These are phyloP conservation scores for Smithornis capensis DNA, from an alignment of 2,113 vertebrate genomes.

Conservation along the genomic window DNA sequence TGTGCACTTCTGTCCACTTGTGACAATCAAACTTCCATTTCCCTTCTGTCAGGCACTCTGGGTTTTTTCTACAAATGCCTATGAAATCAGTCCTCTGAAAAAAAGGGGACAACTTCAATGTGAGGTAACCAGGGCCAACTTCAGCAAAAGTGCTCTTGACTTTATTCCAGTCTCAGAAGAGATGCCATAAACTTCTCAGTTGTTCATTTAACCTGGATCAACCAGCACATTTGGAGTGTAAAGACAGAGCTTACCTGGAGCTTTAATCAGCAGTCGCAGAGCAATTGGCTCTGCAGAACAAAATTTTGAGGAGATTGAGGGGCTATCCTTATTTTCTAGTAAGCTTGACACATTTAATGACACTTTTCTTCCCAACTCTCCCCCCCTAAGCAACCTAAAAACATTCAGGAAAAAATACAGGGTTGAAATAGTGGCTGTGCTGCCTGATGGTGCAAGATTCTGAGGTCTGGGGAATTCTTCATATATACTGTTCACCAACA, in stretches of 20 bases:
- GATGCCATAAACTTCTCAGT: neutral
- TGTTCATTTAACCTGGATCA: neutral
- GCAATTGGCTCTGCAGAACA: neutral
- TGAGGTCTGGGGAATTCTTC: neutral
- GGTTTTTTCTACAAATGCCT: neutral
- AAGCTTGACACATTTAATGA: neutral
- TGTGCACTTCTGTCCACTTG: neutral
- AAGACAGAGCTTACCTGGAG: neutral
- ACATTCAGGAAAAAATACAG: neutral
- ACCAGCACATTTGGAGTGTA: neutral
- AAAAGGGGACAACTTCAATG: neutral
- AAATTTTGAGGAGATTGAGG: neutral
- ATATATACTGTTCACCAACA: neutral
- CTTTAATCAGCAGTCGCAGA: neutral
- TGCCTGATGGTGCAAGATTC: neutral
- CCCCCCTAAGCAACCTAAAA: neutral
- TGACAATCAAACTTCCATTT: neutral
- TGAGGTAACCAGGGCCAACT: neutral
- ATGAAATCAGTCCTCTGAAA: neutral
- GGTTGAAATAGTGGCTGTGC: neutral
- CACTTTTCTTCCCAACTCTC: fast-evolving
- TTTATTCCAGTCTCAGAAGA: neutral
- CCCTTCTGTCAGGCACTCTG: neutral
- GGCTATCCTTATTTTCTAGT: neutral
- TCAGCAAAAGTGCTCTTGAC: neutral